Percentiles rank a stretch among this genome's conserved stretches.
phyloP scores from a whole-genome alignment of 2,888 invertebrate genomes.

The Diadegma fenestrale region DNA sequence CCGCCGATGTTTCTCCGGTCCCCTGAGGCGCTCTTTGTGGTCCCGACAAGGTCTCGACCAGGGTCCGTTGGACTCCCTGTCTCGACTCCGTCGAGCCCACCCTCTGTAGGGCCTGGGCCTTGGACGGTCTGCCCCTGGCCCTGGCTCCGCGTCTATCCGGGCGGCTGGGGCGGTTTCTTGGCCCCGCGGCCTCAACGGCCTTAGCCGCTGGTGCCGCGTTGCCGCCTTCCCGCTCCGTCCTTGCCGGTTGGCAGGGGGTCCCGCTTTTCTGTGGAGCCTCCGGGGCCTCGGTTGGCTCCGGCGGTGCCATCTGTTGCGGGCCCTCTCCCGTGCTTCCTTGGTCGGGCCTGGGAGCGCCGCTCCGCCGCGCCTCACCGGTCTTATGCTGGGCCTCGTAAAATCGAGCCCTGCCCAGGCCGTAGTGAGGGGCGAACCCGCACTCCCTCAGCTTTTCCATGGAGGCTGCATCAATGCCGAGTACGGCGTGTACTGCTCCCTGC shows the following conservation, averaged over 20 bases:
- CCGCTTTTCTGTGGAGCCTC: too few relatives aligned
- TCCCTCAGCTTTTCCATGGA: conserved; percentile 31
- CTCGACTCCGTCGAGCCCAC: neutral
- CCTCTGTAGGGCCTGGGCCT: neutral
- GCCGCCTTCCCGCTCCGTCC: too few relatives aligned
- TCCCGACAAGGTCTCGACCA: neutral
- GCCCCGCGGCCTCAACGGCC: too few relatives aligned
- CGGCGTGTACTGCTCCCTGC: conserved; percentile 31
- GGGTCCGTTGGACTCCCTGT: conserved; percentile 28
- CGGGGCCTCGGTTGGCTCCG: too few relatives aligned
- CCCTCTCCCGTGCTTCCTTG: too few relatives aligned
- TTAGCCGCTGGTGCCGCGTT: too few relatives aligned
- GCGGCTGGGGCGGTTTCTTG: too few relatives aligned
- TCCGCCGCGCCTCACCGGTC: too few relatives aligned
- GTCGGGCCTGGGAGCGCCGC: too few relatives aligned
- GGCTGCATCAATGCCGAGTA: conserved; percentile 59
- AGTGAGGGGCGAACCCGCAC: conserved; percentile 15
- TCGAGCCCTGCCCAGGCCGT: conserved; percentile 11
- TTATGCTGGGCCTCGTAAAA: neutral
- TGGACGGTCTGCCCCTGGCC: conserved; percentile 1
- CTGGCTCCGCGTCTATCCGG: neutral
- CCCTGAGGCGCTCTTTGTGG: neutral
- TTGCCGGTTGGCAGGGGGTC: too few relatives aligned
- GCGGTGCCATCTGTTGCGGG: too few relatives aligned
- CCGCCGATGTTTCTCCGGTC: neutral